Evolutionary conservation across 2,797 vertebrate species (phyloP).

Genomic region (Amphiprion clarkii): DNA sequence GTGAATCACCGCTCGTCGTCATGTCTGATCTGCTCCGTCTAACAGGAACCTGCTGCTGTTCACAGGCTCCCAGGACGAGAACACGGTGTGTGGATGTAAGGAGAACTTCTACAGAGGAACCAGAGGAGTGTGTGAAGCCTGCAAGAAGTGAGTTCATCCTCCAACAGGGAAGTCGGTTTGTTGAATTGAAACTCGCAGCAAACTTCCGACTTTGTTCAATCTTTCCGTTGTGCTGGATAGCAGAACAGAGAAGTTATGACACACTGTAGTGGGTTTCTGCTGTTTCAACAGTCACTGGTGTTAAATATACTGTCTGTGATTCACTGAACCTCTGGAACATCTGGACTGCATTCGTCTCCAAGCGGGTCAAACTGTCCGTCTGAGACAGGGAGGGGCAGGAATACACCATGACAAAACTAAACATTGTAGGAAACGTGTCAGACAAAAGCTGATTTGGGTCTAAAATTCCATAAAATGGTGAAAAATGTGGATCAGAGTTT

Average conservation of each 20-base stretch:
- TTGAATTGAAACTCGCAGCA: conserved; percentile 68
- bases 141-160: conserved; percentile 73
- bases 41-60: conserved; percentile 36
- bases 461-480: too few species aligned
- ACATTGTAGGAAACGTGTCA: too few species aligned
- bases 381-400: background rate
- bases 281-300: conserved; percentile 1
- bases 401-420: background rate
- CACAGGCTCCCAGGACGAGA: conserved; percentile 62
- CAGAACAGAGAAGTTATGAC: conserved; percentile 57
- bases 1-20: background rate
- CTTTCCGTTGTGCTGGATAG: conserved; percentile 55
- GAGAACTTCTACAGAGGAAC: conserved; percentile 49
- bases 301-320: background rate
- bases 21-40: background rate
- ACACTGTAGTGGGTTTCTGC: conserved; percentile 20
- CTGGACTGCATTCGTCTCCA: too few species aligned
- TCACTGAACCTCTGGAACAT: background rate
- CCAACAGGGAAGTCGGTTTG: conserved; percentile 71
- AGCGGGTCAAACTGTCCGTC: background rate
- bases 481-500: too few species aligned
- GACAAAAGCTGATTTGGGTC: too few species aligned
- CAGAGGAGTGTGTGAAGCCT: conserved; percentile 59
- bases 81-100: conserved; percentile 75
- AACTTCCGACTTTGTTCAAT: conserved; percentile 38